Evolutionary conservation across 1,140 invertebrate species (phyloP).

Genomic region (Drosophila azteca): DNA sequence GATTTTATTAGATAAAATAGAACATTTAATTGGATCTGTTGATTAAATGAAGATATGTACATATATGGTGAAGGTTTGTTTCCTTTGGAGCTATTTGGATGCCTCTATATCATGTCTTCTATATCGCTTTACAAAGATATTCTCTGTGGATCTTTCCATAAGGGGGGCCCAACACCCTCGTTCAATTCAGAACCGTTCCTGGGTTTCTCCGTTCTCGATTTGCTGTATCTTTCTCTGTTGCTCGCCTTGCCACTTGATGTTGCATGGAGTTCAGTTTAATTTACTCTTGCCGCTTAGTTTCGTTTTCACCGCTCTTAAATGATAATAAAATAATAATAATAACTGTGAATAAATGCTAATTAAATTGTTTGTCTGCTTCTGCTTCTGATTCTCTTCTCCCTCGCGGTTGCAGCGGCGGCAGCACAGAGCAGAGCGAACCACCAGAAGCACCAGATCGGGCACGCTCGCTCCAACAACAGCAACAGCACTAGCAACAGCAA

Average conservation of each 20-base stretch:
- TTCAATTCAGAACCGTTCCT: conserved; percentile 31
- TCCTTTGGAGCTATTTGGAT: too few relatives aligned
- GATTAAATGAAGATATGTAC: too few relatives aligned
- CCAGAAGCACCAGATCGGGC: conserved; percentile 26
- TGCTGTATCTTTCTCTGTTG: conserved; percentile 4
- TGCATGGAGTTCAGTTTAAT: conserved; percentile 50
- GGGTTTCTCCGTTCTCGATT: conserved; percentile 9
- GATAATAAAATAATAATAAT: conserved; percentile 64
- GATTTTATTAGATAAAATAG: too few relatives aligned
- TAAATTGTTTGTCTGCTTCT: conserved; percentile 55
- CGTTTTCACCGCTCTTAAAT: conserved; percentile 69
- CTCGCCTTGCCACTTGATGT: conserved; percentile 54
- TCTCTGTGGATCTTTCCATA: too few relatives aligned
- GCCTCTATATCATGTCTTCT: too few relatives aligned
- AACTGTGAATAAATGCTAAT: conserved; percentile 77
- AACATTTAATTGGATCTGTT: too few relatives aligned
- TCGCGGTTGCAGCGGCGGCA: conserved; percentile 61
- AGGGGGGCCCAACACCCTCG: too few relatives aligned
- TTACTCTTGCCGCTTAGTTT: conserved; percentile 40
- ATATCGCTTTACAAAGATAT: too few relatives aligned
- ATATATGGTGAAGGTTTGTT: too few relatives aligned
- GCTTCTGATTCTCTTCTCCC: conserved; percentile 21
- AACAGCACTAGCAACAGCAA: conserved; percentile 29
- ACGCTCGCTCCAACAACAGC: conserved; percentile 17
- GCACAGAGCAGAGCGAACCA: conserved; percentile 62